Evolutionary conservation across 2,797 vertebrate genomes (phyloP).

Genomic region (Pteronotus mesoamericanus): DNA sequence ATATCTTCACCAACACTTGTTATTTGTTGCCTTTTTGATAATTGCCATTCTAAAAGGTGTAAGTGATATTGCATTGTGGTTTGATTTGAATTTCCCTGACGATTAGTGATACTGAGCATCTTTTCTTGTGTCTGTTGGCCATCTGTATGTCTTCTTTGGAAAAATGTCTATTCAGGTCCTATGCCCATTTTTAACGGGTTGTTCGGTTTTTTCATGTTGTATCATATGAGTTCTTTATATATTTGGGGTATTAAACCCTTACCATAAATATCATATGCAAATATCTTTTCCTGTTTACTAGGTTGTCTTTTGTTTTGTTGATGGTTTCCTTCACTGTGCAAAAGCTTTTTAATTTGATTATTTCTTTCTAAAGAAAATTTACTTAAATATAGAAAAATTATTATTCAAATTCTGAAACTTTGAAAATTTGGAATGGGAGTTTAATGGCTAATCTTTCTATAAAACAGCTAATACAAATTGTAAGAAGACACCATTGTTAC

Average conservation of each 20-base stretch:
- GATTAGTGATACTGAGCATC: background rate
- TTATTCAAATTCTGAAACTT: background rate
- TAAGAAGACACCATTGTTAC: background rate
- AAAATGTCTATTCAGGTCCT: background rate
- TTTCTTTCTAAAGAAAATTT: background rate
- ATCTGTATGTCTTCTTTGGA: background rate
- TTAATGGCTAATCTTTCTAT: background rate
- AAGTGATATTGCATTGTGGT: background rate
- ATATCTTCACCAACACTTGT: background rate
- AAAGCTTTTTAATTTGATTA: background rate
- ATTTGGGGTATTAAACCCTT: background rate
- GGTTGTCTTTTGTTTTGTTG: background rate
- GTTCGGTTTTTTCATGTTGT: background rate
- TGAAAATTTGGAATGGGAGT: background rate
- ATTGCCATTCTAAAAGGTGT: background rate
- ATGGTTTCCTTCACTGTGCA: background rate
- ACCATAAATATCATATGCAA: background rate
- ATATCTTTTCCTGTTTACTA: background rate
- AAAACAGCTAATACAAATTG: background rate
- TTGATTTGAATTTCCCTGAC: background rate
- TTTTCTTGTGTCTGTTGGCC: background rate
- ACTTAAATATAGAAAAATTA: constrained; percentile 19
- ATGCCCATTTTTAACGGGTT: background rate
- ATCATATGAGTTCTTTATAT: background rate
- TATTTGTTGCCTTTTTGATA: background rate